Conservation (phyloP, 2,113 vertebrate species). For the Gymnarchus niloticus region DNA sequence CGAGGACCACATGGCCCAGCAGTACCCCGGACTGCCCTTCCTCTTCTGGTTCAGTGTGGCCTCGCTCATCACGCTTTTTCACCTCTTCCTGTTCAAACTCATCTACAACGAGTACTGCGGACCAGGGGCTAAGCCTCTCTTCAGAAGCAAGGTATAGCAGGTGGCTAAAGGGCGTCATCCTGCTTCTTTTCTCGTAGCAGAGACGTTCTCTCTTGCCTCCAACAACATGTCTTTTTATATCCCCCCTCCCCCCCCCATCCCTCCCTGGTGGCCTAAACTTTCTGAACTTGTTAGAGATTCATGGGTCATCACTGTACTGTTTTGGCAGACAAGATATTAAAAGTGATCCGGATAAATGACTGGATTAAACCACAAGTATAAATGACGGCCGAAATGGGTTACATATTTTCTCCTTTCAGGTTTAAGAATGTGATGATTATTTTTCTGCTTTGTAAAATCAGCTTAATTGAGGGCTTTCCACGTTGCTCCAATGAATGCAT, state of each 20-base stretch:
- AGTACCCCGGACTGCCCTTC: constrained; percentile 90
- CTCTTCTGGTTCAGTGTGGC: constrained; percentile 98
- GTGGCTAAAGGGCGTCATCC: constrained; percentile 8
- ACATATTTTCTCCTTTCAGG: background rate
- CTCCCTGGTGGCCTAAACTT: constrained; percentile 26
- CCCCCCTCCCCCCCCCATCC: constrained; percentile 6
- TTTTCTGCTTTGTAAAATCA: background rate
- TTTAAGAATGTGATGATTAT: background rate
- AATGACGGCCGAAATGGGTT: background rate
- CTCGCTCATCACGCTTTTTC: constrained; percentile 93
- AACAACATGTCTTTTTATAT: background rate
- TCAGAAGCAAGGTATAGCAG: constrained; percentile 92
- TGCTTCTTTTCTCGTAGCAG: constrained; percentile 19
- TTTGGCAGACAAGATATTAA: background rate
- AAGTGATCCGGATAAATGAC: background rate
- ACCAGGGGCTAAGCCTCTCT: constrained; percentile 90
- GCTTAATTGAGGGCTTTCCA: background rate
- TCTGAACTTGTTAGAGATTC: constrained; percentile 22
- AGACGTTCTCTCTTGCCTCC: constrained; percentile 16
- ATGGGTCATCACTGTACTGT: background rate
- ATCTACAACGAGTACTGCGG: constrained; percentile 99
- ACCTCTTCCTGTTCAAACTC: constrained; percentile 97
- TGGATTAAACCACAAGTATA: background rate
- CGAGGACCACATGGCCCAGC: constrained; percentile 96
- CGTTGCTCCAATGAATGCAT: background rate